Evolutionary conservation across 2,113 vertebrate species (phyloP).

Genomic region (Stigmatopora nigra): DNA sequence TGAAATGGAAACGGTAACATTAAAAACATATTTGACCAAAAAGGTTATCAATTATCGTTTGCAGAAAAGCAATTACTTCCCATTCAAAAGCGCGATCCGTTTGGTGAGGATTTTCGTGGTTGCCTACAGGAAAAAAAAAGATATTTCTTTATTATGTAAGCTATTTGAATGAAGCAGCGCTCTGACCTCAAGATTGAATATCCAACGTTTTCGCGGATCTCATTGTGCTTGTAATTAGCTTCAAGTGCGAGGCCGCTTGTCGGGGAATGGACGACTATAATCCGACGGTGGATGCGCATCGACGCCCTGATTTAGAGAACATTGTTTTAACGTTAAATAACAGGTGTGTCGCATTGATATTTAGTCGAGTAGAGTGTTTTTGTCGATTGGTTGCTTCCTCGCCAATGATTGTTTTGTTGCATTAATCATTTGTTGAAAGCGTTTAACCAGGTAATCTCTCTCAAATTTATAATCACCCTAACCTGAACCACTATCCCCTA

Average conservation of each 20-base stretch:
- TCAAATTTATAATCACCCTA: too few relatives aligned
- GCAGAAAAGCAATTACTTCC: conserved; percentile 50
- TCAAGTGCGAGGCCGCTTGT: conserved; percentile 18
- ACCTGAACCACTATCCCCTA: too few relatives aligned
- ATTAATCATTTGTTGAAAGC: too few relatives aligned
- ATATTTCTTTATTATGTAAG: conserved; percentile 24
- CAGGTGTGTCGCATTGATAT: too few relatives aligned
- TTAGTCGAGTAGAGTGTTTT: too few relatives aligned
- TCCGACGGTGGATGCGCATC: conserved; percentile 46
- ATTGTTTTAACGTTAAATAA: conserved; percentile 65
- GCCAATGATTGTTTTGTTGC: too few relatives aligned
- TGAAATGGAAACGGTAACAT: conserved; percentile 1
- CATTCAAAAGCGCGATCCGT: conserved; percentile 36
- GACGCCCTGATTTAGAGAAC: conserved; percentile 53
- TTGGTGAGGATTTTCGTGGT: conserved; percentile 12
- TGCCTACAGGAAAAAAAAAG: conserved; percentile 20
- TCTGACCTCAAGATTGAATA: conserved; percentile 45
- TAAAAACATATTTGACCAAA: conserved; percentile 43
- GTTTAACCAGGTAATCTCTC: too few relatives aligned
- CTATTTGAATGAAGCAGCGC: conserved; percentile 34
- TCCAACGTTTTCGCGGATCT: conserved; percentile 37
- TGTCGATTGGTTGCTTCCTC: too few relatives aligned
- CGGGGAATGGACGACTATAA: conserved; percentile 33
- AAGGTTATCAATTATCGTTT: conserved; percentile 52
- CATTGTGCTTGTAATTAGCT: conserved; percentile 45